Evolutionary conservation across 2,113 vertebrate genomes (phyloP), one percentile per base, ranked within the genome.

Genomic region (Dasypus novemcinctus): DNA sequence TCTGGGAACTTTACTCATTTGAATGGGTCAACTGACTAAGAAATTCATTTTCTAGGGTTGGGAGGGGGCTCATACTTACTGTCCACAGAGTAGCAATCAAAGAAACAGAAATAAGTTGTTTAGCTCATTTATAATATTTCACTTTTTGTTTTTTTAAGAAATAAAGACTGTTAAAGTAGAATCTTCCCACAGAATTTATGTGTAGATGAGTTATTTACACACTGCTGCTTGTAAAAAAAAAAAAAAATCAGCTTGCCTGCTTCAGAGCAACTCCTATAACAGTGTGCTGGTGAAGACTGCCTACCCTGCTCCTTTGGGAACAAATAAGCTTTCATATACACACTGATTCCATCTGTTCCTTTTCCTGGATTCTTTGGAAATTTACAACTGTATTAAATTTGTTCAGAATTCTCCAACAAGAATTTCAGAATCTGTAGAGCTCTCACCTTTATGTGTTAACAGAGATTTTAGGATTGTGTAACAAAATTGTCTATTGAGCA

Each of bases 401-500:
- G 9, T 85, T 76, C 21, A 27, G 54, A 94, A 63, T 79, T 6
- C 54, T 59, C 78, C 49, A 71, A 29, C 38, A 83, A 49, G 8
- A 25, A 57, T 54, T 54, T 5, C 15, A 36, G 52, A 20, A 92
- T 66, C 80, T 68, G 7, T 10, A 12, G 14, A 54, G 52, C 33
- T 71, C 33, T 91, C 80, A 81, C 31, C 27, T 94, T 74, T 64
- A 46, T 82, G 36, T 82, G 6, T 81, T 88, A 71, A 64, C 76
- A 93, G 49, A 84, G 11, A 79, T 84, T 95, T 96, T 94, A 71
- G 21, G 31, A 46, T 74, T 87, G 38, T 64, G 43, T 90, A 76
- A 96, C 61, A 59, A 88, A 57, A 91, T 93, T 87, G 91, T 83
- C 59, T 91, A 18, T 46, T 76, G 75, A 88, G 54, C 49, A 46